Percentiles rank a stretch among this genome's conserved stretches.
Conservation (phyloP, 2,888 invertebrate genomes). For the Diaprepes abbreviatus region DNA sequence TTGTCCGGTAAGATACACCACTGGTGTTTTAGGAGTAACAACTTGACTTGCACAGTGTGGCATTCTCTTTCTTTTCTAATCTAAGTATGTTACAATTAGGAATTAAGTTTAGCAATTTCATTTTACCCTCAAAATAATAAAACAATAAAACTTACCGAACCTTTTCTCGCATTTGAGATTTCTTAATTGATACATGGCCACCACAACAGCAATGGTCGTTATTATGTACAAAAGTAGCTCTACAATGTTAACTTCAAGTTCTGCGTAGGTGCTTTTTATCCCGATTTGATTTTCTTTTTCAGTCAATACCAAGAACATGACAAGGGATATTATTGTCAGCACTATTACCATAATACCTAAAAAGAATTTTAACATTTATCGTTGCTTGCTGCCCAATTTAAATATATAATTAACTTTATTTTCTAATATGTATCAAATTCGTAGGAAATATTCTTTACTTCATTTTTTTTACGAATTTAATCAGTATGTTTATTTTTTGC, state of each 20-base stretch:
- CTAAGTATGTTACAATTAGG: too few relatives aligned
- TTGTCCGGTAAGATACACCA: too few relatives aligned
- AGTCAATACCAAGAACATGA: slow-evolving; percentile 60
- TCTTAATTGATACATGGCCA: slow-evolving; percentile 90
- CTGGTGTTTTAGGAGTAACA: too few relatives aligned
- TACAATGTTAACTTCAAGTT: slow-evolving; percentile 90
- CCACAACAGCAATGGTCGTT: slow-evolving; percentile 86
- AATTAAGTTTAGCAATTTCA: too few relatives aligned
- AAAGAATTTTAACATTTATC: slow-evolving; percentile 6
- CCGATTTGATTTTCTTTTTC: slow-evolving; percentile 48
- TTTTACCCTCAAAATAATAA: neutral
- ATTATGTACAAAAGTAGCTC: slow-evolving; percentile 89
- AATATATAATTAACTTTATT: too few relatives aligned
- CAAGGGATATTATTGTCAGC: slow-evolving; percentile 86
- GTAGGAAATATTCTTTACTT: too few relatives aligned
- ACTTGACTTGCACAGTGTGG: too few relatives aligned
- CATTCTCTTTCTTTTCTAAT: too few relatives aligned
- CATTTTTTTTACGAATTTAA: too few relatives aligned
- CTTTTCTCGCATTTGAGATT: slow-evolving; percentile 86
- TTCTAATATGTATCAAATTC: too few relatives aligned
- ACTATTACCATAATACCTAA: slow-evolving; percentile 70
- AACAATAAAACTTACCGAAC: slow-evolving; percentile 51
- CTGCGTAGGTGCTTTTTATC: slow-evolving; percentile 73
- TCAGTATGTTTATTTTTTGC: too few relatives aligned
- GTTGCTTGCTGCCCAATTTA: too few relatives aligned